A percentile compares a stretch with the other conserved stretches of the same genome.
phyloP scores from a whole-genome alignment of 2,797 vertebrate genomes.

The Pseudochirops corinnae region DNA sequence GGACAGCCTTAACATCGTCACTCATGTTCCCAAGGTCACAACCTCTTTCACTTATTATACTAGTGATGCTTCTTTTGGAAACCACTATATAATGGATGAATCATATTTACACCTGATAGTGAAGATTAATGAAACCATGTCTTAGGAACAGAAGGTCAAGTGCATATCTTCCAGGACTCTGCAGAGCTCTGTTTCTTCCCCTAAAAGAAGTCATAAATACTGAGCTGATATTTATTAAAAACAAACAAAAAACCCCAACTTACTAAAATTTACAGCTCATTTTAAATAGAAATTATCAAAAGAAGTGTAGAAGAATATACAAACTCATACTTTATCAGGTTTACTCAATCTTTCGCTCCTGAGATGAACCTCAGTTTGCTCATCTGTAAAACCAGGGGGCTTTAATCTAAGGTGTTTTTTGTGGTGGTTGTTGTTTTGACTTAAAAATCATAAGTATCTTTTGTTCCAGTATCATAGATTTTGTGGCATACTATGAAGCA shows the following conservation, averaged over 20 bases:
- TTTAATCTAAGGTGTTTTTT: background rate
- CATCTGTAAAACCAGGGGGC: background rate
- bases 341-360: background rate
- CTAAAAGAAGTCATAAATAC: conserved; percentile 49
- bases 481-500: background rate
- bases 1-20: conserved; percentile 17
- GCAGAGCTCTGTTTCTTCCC: conserved; percentile 26
- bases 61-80: conserved; percentile 46
- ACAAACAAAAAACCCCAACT: background rate
- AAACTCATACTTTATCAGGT: background rate
- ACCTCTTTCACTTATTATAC: conserved; percentile 62
- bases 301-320: conserved; percentile 6
- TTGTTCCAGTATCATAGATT: background rate
- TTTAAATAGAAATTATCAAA: conserved; percentile 24
- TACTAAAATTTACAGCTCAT: conserved; percentile 23
- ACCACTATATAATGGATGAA: conserved; percentile 70
- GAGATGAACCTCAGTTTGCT: background rate
- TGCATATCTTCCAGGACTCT: conserved; percentile 59
- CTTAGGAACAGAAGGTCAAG: conserved; percentile 69
- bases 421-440: background rate
- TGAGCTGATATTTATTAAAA: conserved; percentile 13
- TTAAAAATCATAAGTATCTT: background rate
- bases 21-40: conserved; percentile 58
- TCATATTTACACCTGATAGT: conserved; percentile 57
- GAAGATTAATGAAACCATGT: conserved; percentile 71